A percentile compares a stretch with the other conserved stretches of the same genome.
phyloP scores from a whole-genome alignment of 2,797 vertebrate species.

The Phataginus tricuspis region DNA sequence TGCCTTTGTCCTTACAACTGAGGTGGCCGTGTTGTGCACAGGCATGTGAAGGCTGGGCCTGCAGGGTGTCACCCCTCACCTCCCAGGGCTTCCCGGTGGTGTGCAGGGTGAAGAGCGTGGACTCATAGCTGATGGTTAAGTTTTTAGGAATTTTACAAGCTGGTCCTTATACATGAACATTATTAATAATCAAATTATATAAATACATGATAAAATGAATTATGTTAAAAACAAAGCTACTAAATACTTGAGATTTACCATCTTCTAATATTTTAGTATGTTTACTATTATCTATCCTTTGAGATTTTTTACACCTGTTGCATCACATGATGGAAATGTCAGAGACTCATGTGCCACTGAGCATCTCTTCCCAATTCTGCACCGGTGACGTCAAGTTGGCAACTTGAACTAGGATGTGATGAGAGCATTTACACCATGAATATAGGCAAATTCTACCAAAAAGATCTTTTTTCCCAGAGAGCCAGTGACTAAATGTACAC shows the following conservation, averaged over 20 bases:
- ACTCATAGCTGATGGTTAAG: background rate
- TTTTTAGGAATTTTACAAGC: background rate
- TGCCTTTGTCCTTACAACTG: background rate
- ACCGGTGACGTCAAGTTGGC: background rate
- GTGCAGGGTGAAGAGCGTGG: background rate
- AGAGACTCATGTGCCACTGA: rapidly evolving
- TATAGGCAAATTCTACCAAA: background rate
- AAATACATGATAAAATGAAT: background rate
- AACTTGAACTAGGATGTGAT: background rate
- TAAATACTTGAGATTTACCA: no score
- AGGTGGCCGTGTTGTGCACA: rapidly evolving
- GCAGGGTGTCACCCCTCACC: no score
- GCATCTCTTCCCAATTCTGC: background rate
- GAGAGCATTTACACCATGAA: background rate
- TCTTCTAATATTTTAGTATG: background rate
- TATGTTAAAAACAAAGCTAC: background rate
- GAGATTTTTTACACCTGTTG: background rate
- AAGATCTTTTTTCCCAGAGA: background rate
- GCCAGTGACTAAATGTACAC: background rate
- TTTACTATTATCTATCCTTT: background rate
- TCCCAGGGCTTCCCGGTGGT: background rate
- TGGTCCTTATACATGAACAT: background rate
- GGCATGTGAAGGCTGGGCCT: background rate
- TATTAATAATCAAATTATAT: background rate
- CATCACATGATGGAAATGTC: background rate